Evolutionary conservation across 2,797 vertebrate species (phyloP), one percentile per base, ranked within the genome.

Genomic region (Champsocephalus esox): DNA sequence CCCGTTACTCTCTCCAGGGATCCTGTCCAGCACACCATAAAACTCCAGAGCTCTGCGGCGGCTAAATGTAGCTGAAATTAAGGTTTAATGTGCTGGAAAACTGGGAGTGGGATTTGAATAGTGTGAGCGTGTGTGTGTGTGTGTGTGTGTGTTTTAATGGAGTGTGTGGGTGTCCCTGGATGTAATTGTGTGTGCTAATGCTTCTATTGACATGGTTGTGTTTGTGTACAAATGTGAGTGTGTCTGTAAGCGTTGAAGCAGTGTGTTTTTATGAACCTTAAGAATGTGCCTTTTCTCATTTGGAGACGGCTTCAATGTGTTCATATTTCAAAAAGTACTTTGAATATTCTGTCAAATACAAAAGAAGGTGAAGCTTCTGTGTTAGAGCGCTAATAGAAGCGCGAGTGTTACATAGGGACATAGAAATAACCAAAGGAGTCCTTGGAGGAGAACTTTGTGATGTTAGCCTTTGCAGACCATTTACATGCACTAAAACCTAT

Each of bases 1-100:
- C 51, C 41, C 54, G 80, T 56, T 70, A 2, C 38, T 54, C 70
- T 82, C 83, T 84, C 34, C 59, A 43, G 86, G 86, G 82, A 84
- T 68, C 11, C 76, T 61, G 80, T 82, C 75, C 79, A 45, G 65
- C 57, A 13, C 32, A 62, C 80, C 66, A 65, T 88, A 80, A 89
- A 87, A 45, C 74, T 68, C 57, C 32, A 9, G 66, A 55, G 65
- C 82, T 79, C 75, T 77, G 69, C 48, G 83, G 69, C 48, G 83
- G 68, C 83, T 81, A 66, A 88, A 87, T 89, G 80, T 70, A 70
- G 71, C 72, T 76, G 66, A 86, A 81, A 85, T 77, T 82, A 77
- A 85, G 81, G 82, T 78, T 86, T 88, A 90, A 88, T 90, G 88
- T 87, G 79, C 86, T 79, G 79, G 84, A 87, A 88, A 88, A 87